Evolutionary conservation across 2,113 vertebrate genomes (phyloP).

Genomic region (Crocuta crocuta): DNA sequence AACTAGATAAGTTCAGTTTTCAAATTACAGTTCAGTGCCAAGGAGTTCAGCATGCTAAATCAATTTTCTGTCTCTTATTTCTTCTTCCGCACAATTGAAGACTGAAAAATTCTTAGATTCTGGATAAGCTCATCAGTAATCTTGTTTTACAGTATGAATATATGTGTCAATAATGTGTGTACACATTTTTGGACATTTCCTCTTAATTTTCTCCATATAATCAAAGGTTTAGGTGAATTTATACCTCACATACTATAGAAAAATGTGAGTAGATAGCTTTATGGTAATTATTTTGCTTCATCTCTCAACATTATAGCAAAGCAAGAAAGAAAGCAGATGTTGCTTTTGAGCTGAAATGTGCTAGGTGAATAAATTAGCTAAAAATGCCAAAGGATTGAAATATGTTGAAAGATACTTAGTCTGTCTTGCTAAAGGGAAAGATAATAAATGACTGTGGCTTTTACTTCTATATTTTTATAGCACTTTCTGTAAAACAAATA

Average conservation of each 20-base stretch:
- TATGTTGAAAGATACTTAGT: constrained; percentile 57
- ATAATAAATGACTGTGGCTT: constrained; percentile 47
- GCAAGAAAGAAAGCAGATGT: constrained; percentile 44
- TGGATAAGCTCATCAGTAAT: neutral
- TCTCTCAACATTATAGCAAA: constrained; percentile 13
- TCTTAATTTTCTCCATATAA: neutral
- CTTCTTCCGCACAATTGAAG: neutral
- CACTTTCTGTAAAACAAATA: constrained; percentile 62
- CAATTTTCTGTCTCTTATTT: neutral
- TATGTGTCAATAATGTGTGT: neutral
- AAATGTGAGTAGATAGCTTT: neutral
- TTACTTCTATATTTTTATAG: constrained; percentile 50
- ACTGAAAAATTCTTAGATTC: neutral
- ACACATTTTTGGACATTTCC: neutral
- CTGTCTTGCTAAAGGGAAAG: neutral
- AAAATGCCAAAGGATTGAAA: constrained; percentile 54
- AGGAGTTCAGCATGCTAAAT: neutral
- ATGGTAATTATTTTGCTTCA: neutral
- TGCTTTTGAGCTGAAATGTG: constrained; percentile 36
- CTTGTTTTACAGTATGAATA: neutral
- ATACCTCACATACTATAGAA: neutral
- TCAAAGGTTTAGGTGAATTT: neutral
- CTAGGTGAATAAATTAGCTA: constrained; percentile 62
- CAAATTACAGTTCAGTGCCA: neutral
- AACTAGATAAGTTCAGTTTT: neutral